Evolutionary conservation across 2,797 vertebrate genomes (phyloP).

Genomic region (Cottoperca gobio): DNA sequence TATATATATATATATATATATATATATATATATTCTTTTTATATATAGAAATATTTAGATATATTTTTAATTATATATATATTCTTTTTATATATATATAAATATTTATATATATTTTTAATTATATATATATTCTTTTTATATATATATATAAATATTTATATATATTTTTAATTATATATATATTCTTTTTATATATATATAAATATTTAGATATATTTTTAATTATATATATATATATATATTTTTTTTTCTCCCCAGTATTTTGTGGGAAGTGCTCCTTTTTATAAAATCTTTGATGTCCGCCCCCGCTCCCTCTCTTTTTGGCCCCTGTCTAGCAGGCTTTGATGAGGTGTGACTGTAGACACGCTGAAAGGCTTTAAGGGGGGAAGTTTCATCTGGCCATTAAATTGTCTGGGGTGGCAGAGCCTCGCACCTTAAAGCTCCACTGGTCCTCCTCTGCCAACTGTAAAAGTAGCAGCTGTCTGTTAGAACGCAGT

Average conservation of each 20-base stretch:
- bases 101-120: too few relatives aligned
- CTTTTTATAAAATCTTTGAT: conserved; percentile 60
- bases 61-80: too few relatives aligned
- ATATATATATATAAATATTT: too few relatives aligned
- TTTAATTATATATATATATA: too few relatives aligned
- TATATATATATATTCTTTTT: too few relatives aligned
- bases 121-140: too few relatives aligned
- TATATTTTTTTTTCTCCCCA: conserved; percentile 4
- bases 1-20: too few relatives aligned
- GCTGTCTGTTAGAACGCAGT: conserved; percentile 65
- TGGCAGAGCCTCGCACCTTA: conserved; percentile 66
- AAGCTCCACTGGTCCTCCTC: conserved; percentile 51
- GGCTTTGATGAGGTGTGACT: conserved; percentile 81
- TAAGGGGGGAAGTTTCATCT: conserved; percentile 62
- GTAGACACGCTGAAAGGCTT: conserved; percentile 69
- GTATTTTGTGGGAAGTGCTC: conserved; percentile 44
- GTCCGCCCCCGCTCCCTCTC: conserved; percentile 34
- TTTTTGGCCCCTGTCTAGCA: conserved; percentile 31
- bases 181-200: too few relatives aligned
- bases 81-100: too few relatives aligned
- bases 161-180: too few relatives aligned
- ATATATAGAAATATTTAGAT: too few relatives aligned
- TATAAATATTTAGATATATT: too few relatives aligned
- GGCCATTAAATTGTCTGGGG: conserved; percentile 64
- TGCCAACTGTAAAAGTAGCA: conserved; percentile 75